Base-by-base conservation (phyloP, 2,888 invertebrate genomes). In the Myopa testacea region DNA sequence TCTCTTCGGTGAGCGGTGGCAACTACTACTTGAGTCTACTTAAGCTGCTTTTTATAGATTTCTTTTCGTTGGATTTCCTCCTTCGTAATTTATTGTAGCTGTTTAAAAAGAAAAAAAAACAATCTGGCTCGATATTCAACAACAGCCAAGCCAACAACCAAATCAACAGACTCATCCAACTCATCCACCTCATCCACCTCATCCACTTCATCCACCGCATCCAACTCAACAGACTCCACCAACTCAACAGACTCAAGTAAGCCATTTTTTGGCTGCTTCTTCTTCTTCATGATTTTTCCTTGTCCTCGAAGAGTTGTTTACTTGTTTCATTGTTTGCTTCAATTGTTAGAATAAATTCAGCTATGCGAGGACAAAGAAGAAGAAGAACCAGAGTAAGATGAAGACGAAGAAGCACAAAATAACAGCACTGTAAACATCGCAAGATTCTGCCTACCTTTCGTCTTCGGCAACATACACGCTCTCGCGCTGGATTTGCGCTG, bases 31-130 rank as follows among this genome's bases (percentile, higher is more conserved):
- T 63, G 34, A 74, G 50, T 62, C 50, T 63, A 10, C 45, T 50
- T 74, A 63, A 63, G 73, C 73, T 63, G 63, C 34, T 65, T 45
- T 74, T 62, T 73, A 62, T 65, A 50, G 63, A 19, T 7, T 50
- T 74, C 5, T 37, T 70, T 19, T 6, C 55, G 14, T 73, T 62
- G 19, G 16, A 14, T 45, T 10, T 19, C 5, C 37, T 50, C 4
- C 26, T 55, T 58, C 19, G 34, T 7, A 34, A 14, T 60, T n/a
- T 37, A 19, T 68, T 69, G 50, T 69, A 19, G 69, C 19, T 69
- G 45, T n/a, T 45, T 19, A 12, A 45, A 26, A 19, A 26, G 45
- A 6, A 45, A 69, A 50, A 55, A 55, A 55, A 5, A 14, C 1
- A 55, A 55, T 1, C 8, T n/a, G 10, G 4, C n/a, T 55, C 45